Evolutionary conservation across 2,888 invertebrate genomes (phyloP).

Genomic region (Rhingia campestris): DNA sequence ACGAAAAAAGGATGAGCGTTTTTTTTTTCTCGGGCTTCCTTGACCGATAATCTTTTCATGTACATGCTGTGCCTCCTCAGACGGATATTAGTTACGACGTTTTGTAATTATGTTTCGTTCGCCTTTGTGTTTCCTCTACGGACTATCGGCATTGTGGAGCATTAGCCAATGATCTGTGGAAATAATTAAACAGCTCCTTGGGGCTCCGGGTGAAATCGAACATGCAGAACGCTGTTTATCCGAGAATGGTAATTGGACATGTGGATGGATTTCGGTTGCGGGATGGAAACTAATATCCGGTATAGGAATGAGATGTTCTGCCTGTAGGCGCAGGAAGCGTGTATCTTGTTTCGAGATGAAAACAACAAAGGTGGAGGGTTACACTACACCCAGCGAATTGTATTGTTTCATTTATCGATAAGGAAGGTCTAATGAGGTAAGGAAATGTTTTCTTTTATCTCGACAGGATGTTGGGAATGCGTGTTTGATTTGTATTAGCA

Average conservation of each 20-base stretch:
- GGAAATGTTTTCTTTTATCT: constrained; percentile 52
- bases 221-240: constrained; percentile 53
- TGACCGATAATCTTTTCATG: constrained; percentile 55
- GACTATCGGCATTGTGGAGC: constrained; percentile 10
- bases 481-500: background rate
- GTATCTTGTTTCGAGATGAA: background rate
- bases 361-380: background rate
- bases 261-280: constrained; percentile 33
- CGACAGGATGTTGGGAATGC: background rate
- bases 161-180: constrained; percentile 36
- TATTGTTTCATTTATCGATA: constrained; percentile 5
- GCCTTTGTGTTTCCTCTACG: constrained; percentile 18
- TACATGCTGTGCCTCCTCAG: constrained; percentile 47
- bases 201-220: constrained; percentile 25
- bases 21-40: constrained; percentile 50
- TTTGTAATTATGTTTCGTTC: constrained; percentile 58
- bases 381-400: background rate
- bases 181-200: constrained; percentile 60
- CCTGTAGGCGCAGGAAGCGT: background rate
- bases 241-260: constrained; percentile 52
- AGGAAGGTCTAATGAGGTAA: constrained; percentile 62
- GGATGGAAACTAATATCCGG: constrained; percentile 60
- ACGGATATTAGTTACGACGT: constrained; percentile 30
- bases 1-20: background rate
- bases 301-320: constrained; percentile 9